Conservation (phyloP, 2,888 invertebrate genomes). For the Apotomis capreana region DNA sequence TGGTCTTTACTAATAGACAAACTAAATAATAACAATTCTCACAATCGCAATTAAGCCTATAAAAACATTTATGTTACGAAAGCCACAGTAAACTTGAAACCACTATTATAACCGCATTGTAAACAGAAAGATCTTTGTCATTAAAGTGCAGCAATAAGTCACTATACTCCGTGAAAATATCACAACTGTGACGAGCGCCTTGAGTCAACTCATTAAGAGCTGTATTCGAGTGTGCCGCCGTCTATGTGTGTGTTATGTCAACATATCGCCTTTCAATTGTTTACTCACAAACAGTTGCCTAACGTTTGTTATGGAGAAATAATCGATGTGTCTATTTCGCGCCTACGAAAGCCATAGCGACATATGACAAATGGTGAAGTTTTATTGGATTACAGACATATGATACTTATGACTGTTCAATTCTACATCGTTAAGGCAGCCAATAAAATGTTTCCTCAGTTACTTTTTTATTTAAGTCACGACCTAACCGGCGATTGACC, state of each 20-base stretch:
- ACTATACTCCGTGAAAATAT: conserved; percentile 4
- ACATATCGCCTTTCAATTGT: conserved; percentile 38
- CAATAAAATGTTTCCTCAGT: too few species aligned
- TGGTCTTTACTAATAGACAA: too few species aligned
- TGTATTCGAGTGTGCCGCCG: conserved; percentile 10
- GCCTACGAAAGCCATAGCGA: conserved; percentile 3
- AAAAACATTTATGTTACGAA: conserved; percentile 1
- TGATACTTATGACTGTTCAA: too few species aligned
- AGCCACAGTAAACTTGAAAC: conserved; percentile 19
- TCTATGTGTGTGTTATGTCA: conserved; percentile 8
- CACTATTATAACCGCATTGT: conserved; percentile 19
- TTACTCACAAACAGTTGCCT: conserved; percentile 24
- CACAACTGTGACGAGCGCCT: neutral
- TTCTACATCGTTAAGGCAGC: too few species aligned
- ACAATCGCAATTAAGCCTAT: neutral
- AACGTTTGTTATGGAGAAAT: conserved; percentile 16
- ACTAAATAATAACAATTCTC: neutral
- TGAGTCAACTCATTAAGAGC: conserved; percentile 13
- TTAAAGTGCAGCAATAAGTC: conserved; percentile 18
- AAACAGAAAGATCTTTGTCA: conserved; percentile 33
- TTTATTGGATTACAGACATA: neutral
- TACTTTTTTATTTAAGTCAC: too few species aligned
- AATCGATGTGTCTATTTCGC: conserved; percentile 26
- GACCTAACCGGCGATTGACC: too few species aligned
- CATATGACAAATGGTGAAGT: conserved; percentile 15